These are phyloP conservation scores for Labia minor DNA, from an alignment of 2,888 invertebrate genomes.

Conservation along the genomic window DNA sequence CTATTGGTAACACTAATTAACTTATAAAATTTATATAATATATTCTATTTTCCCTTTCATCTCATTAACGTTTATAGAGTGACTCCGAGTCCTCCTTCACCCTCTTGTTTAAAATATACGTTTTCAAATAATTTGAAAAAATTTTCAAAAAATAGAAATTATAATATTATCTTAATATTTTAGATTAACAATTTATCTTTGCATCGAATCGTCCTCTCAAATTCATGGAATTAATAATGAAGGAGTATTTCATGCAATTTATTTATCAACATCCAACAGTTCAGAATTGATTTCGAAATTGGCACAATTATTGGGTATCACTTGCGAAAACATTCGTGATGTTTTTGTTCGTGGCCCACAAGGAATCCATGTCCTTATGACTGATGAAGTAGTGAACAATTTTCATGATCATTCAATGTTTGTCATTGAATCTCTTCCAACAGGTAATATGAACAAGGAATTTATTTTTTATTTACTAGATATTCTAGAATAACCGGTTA, in stretches of 20 bases:
- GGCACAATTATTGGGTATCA: conserved; percentile 45
- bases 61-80: too few relatives aligned
- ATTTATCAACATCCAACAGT: conserved; percentile 56
- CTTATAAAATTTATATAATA: too few relatives aligned
- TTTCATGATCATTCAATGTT: conserved; percentile 69
- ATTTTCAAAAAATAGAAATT: too few relatives aligned
- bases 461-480: too few relatives aligned
- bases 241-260: conserved; percentile 52
- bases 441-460: too few relatives aligned
- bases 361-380: conserved; percentile 71
- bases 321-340: conserved; percentile 39
- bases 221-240: neutral
- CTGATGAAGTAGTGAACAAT: conserved; percentile 74
- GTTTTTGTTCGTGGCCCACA: conserved; percentile 73
- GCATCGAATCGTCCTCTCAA: conserved; percentile 46
- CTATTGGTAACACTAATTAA: too few relatives aligned
- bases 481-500: too few relatives aligned
- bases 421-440: conserved; percentile 43
- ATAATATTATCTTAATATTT: conserved; percentile 27
- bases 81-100: too few relatives aligned
- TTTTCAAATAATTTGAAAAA: too few relatives aligned
- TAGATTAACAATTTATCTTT: conserved; percentile 70
- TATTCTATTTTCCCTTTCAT: too few relatives aligned
- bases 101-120: too few relatives aligned
- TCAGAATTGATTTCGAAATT: conserved; percentile 57